Evolutionary conservation across 1,140 invertebrate genomes (phyloP).

Genomic region (Eumeta japonica): DNA sequence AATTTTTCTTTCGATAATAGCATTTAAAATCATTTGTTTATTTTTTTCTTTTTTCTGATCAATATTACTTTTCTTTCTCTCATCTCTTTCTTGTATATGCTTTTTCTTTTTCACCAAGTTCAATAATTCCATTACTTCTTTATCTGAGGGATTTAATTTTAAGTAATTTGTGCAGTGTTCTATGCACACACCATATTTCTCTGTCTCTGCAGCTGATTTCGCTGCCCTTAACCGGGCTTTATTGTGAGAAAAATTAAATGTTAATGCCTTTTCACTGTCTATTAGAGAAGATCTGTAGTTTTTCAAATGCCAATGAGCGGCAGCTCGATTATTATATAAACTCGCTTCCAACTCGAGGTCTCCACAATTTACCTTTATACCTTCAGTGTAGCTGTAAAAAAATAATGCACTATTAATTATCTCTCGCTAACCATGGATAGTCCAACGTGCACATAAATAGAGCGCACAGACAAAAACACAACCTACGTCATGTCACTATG

Average conservation of each 20-base stretch:
- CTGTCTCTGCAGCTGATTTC: conserved; percentile 68
- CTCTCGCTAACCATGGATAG: too few species aligned
- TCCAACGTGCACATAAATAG: too few species aligned
- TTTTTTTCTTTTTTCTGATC: conserved; percentile 59
- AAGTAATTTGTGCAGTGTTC: conserved; percentile 73
- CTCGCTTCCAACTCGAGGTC: conserved; percentile 76
- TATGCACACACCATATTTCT: conserved; percentile 71
- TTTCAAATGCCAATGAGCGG: conserved; percentile 82
- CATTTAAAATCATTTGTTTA: conserved; percentile 49
- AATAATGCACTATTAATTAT: conserved; percentile 3
- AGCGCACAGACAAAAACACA: too few species aligned
- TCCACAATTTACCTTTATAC: conserved; percentile 75
- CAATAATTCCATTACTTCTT: conserved; percentile 60
- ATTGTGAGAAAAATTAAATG: conserved; percentile 73
- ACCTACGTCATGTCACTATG: too few species aligned
- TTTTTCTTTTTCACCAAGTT: conserved; percentile 64
- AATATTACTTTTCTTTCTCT: conserved; percentile 42
- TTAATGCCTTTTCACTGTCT: conserved; percentile 66
- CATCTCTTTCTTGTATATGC: conserved; percentile 63
- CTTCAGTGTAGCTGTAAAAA: conserved; percentile 77
- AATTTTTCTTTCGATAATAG: conserved; percentile 45
- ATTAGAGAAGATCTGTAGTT: conserved; percentile 70
- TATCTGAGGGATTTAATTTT: conserved; percentile 57
- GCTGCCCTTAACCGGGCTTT: conserved; percentile 80
- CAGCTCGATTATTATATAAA: conserved; percentile 89